Base-by-base conservation (phyloP, 2,113 vertebrate genomes). In the Phylloscopus trochiloides region DNA sequence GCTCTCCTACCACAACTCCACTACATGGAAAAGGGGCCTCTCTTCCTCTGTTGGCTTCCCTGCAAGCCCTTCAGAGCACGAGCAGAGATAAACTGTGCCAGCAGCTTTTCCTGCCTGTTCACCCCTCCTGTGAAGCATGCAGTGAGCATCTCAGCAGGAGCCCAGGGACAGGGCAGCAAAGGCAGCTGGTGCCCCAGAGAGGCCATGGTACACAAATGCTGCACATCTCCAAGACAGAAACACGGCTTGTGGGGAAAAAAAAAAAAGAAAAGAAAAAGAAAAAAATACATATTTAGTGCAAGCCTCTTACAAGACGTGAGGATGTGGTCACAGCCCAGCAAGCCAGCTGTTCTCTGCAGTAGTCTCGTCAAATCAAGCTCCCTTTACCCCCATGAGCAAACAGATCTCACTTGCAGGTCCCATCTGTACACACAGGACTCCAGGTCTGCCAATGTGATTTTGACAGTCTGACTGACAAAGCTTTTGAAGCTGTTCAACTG, bases 121-220 rank as follows among this genome's bases (percentile, higher is more conserved):
- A 15, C 5, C 15, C 26, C 40, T 57, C 17, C 1, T 0, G 2
- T 17, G 29, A 42, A 45, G 5, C 2, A 6, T 0, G 1, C 45
- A 42, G 10, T 4, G 14, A 85, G 45, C 0, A 0, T 14, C 24
- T 38, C n/a, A 31, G 34, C 34, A 12, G 32, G 18, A 66, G 13
- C 31, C 6, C n/a, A 18, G 32, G 10, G 31, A 17, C 40, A 45
- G 38, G n/a, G 28, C 45, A 7, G 4, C 32, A 58, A 17, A 29
- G 36, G 50, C 1, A 2, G 43, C 50, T 20, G 51, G 10, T 36
- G 36, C 5, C 43, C 16, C 43, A 52, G 18, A 55, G 29, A 58
- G 51, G 29, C 59, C n/a, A 26, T 0, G 16, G 42, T 1, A 0
- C n/a, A 38, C 0, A 0, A 75, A 36, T 40, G 40, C 26, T 45